Conservation (phyloP, 2,113 vertebrate species). For the Trogon melanurus region DNA sequence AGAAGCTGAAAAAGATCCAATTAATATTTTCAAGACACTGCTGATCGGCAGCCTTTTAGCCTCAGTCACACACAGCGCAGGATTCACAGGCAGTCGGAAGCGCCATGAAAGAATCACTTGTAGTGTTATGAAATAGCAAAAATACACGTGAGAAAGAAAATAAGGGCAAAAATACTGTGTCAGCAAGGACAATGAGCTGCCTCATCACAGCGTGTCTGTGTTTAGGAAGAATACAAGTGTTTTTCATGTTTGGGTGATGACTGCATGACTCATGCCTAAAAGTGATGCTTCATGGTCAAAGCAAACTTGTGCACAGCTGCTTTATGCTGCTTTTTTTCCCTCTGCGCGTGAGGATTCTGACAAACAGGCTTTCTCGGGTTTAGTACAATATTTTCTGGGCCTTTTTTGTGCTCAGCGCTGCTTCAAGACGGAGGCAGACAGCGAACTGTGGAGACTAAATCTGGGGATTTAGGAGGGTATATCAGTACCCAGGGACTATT, state of each 20-base stretch:
- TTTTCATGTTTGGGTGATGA: conserved; percentile 41
- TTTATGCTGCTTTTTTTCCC: background rate
- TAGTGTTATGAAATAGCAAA: background rate
- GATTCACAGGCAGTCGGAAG: background rate
- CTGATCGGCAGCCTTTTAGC: background rate
- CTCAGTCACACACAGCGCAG: fast-evolving
- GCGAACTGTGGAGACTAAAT: background rate
- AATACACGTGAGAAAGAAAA: background rate
- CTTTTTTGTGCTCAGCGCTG: background rate
- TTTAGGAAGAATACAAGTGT: background rate
- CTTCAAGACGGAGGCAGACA: background rate
- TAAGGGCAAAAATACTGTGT: background rate
- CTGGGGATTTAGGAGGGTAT: background rate
- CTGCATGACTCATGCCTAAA: conserved; percentile 18
- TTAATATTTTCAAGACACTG: conserved; percentile 25
- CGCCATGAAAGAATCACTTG: fast-evolving
- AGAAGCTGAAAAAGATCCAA: conserved; percentile 25
- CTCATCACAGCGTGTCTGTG: background rate
- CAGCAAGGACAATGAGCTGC: background rate
- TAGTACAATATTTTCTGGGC: background rate
- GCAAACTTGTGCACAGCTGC: background rate
- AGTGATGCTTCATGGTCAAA: background rate
- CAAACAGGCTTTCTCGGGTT: background rate
- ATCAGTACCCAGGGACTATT: background rate
- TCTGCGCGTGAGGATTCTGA: background rate